phyloP scores from a whole-genome alignment of 2,113 vertebrate genomes.

The Coregonus clupeaformis region DNA sequence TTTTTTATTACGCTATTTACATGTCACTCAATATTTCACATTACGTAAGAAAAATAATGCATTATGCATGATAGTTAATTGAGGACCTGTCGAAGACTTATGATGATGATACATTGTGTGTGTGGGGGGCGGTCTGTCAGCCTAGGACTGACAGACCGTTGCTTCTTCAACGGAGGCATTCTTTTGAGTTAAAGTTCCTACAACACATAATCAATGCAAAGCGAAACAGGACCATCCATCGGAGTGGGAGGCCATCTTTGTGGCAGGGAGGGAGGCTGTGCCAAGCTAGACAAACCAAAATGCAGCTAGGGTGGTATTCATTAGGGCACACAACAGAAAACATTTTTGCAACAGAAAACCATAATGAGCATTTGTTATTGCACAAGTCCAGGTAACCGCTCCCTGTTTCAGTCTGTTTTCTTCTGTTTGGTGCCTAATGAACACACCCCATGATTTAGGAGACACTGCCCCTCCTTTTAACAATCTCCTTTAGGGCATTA shows the following conservation, averaged over 20 bases:
- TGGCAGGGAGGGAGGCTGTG: background rate
- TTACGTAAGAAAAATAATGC: background rate
- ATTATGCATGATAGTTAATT: background rate
- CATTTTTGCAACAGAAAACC: slow-evolving; percentile 1
- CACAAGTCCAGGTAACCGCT: no score
- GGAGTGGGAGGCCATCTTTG: background rate
- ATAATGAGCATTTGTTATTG: background rate
- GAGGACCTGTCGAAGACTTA: background rate
- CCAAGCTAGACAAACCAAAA: background rate
- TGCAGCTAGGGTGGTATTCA: background rate
- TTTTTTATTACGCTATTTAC: background rate
- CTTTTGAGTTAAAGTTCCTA: background rate
- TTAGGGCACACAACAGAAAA: no score
- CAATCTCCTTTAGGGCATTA: slow-evolving; percentile 25
- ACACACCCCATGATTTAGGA: background rate
- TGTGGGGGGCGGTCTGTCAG: no score
- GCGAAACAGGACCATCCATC: background rate
- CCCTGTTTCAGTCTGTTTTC: no score
- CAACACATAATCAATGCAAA: background rate
- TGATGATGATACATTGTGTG: background rate
- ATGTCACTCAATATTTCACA: background rate
- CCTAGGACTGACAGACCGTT: no score
- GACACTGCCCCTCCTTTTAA: slow-evolving; percentile 11
- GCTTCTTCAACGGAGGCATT: background rate
- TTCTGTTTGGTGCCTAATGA: background rate